These are phyloP conservation scores for Otolemur crassicaudatus DNA, from an alignment of 2,797 vertebrate genomes.

Conservation along the genomic window DNA sequence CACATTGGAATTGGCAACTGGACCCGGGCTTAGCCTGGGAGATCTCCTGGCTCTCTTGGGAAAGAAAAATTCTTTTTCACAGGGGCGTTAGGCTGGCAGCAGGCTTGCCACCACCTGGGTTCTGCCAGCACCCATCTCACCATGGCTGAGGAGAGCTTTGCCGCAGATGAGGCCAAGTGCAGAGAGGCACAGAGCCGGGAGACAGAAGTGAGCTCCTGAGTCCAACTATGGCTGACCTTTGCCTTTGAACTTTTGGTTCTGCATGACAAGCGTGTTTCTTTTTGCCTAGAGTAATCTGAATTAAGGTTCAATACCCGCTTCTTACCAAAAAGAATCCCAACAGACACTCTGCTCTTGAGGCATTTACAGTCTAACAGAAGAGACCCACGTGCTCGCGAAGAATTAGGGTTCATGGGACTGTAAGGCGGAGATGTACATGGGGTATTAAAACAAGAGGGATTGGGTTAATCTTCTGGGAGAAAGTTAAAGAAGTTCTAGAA, in stretches of 20 bases:
- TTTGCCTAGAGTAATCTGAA: neutral
- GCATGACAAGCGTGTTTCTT: neutral
- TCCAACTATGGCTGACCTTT: too few species aligned
- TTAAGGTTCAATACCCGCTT: neutral
- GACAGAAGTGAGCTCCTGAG: neutral
- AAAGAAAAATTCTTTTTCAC: neutral
- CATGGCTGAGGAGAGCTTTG: rapidly evolving
- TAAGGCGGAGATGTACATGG: neutral
- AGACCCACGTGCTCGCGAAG: neutral
- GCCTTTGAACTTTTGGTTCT: neutral
- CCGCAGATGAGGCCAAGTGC: neutral
- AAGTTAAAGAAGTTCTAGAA: neutral
- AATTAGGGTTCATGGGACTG: neutral
- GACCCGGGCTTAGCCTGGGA: neutral
- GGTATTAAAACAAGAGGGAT: neutral
- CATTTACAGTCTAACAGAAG: neutral
- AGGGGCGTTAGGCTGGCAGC: neutral
- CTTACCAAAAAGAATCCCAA: neutral
- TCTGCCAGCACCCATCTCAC: neutral
- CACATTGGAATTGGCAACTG: neutral
- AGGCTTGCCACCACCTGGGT: neutral
- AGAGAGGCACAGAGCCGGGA: neutral
- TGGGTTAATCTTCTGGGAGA: neutral
- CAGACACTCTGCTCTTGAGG: neutral
- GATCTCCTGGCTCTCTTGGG: neutral